These are phyloP conservation scores for Formica exsecta DNA, from an alignment of 1,140 invertebrate genomes.

Conservation along the genomic window DNA sequence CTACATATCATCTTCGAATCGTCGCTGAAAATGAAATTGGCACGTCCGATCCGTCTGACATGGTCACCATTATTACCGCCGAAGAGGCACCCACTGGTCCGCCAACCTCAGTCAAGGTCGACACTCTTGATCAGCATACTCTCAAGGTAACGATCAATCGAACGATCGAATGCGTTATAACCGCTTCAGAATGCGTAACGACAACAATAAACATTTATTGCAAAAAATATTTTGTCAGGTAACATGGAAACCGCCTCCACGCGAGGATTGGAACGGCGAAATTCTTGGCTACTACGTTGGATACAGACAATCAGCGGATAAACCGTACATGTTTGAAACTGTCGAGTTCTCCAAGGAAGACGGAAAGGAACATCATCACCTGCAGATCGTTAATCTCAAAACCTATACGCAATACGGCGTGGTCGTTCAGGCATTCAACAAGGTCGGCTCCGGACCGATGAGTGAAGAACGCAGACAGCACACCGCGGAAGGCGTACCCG, in stretches of 20 bases:
- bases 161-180: not conserved
- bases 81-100: slow-evolving; percentile 97
- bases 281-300: slow-evolving; percentile 96
- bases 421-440: slow-evolving; percentile 98
- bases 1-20: slow-evolving; percentile 96
- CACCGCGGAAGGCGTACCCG: slow-evolving; percentile 96
- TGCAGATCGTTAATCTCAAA: slow-evolving; percentile 93
- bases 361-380: slow-evolving; percentile 95
- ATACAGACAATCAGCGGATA: slow-evolving; percentile 95
- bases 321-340: slow-evolving; percentile 96
- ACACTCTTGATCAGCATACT: slow-evolving; percentile 96
- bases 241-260: slow-evolving; percentile 96
- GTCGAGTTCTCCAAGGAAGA: slow-evolving; percentile 97
- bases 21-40: slow-evolving; percentile 98
- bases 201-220: not conserved
- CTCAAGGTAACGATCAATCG: slow-evolving; percentile 89
- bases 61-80: slow-evolving; percentile 96
- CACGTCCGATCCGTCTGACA: slow-evolving; percentile 95
- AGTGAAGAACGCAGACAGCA: slow-evolving; percentile 96
- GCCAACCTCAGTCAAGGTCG: slow-evolving; percentile 94
- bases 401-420: slow-evolving; percentile 98
- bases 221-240: slow-evolving; percentile 76
- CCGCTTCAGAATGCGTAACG: not conserved
- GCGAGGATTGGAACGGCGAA: slow-evolving; percentile 97
- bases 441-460: slow-evolving; percentile 96